A percentile compares a stretch with the other conserved stretches of the same genome.
Evolutionary conservation across 2,888 invertebrate species (phyloP).

Genomic region (Hedychridium roseum): DNA sequence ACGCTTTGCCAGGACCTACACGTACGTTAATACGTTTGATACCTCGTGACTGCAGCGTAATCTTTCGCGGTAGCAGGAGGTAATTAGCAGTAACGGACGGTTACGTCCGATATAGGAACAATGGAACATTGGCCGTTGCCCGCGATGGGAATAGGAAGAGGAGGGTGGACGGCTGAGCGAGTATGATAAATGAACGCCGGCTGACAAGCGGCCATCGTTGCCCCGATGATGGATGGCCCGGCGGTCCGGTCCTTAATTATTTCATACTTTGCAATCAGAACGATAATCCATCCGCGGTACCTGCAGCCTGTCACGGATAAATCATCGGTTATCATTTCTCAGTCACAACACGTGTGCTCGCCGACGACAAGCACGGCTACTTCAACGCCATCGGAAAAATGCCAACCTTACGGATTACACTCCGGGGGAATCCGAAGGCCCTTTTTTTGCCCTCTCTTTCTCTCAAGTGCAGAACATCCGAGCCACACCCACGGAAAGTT

Average conservation of each 20-base stretch:
- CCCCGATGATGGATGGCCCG: conserved; percentile 58
- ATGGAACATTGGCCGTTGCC: conserved; percentile 45
- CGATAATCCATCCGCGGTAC: conserved; percentile 61
- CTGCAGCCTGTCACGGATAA: conserved; percentile 60
- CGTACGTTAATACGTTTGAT: conserved; percentile 48
- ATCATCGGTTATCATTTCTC: conserved; percentile 54
- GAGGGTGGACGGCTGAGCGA: conserved; percentile 55
- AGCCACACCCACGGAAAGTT: no score
- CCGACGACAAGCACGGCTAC: not conserved
- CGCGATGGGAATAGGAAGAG: conserved; percentile 51
- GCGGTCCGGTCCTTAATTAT: conserved; percentile 62
- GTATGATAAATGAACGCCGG: conserved; percentile 63
- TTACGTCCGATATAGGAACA: conserved; percentile 46
- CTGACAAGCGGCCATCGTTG: conserved; percentile 61
- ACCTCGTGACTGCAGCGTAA: conserved; percentile 49
- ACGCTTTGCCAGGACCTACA: conserved; percentile 21
- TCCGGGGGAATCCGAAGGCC: not conserved
- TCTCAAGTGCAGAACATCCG: not conserved
- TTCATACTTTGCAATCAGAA: conserved; percentile 65
- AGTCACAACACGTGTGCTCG: conserved; percentile 43
- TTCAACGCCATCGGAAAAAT: not conserved
- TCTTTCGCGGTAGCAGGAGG: conserved; percentile 49
- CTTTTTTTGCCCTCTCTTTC: not conserved
- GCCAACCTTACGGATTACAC: not conserved
- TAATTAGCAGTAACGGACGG: conserved; percentile 58